A percentile compares a stretch with the other conserved stretches of the same genome.
Evolutionary conservation across 2,797 vertebrate species (phyloP).

Genomic region (Chanos chanos): DNA sequence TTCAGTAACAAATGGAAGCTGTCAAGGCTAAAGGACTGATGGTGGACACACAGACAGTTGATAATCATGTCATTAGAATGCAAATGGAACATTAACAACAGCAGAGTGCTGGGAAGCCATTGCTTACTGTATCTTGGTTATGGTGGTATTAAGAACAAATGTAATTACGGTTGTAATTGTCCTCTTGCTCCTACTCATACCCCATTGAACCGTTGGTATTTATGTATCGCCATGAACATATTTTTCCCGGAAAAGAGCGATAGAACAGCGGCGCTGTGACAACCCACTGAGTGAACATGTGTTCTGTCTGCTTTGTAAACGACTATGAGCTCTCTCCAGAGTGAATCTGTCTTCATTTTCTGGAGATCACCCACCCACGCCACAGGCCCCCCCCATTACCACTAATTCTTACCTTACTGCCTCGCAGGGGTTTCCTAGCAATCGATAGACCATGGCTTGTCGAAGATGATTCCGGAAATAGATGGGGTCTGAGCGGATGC

Average conservation of each 20-base stretch:
- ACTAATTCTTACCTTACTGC: conserved; percentile 69
- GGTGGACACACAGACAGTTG: conserved; percentile 23
- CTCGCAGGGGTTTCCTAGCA: conserved; percentile 69
- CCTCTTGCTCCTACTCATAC: conserved; percentile 8
- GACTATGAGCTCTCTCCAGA: conserved; percentile 17
- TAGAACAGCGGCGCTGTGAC: conserved; percentile 12
- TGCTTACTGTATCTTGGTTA: conserved; percentile 19
- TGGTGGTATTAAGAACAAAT: conserved; percentile 9
- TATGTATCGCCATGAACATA: conserved; percentile 23
- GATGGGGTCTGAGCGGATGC: conserved; percentile 67
- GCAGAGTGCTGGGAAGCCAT: conserved; percentile 6
- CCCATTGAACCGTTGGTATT: conserved; percentile 28
- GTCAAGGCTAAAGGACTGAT: conserved; percentile 26
- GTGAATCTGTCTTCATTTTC: conserved; percentile 37
- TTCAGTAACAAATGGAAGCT: conserved; percentile 37
- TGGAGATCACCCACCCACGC: background rate
- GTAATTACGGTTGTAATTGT: conserved; percentile 30
- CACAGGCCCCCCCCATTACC: conserved; percentile 23
- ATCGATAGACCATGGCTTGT: conserved; percentile 68
- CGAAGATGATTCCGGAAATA: conserved; percentile 75
- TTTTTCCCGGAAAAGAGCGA: conserved; percentile 21
- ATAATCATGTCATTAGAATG: conserved; percentile 39
- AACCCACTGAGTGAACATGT: conserved; percentile 26
- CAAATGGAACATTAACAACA: conserved; percentile 34
- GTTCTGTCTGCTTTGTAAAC: conserved; percentile 24